Base-by-base conservation (phyloP, 1,140 invertebrate genomes). In the Philaenus spumarius region DNA sequence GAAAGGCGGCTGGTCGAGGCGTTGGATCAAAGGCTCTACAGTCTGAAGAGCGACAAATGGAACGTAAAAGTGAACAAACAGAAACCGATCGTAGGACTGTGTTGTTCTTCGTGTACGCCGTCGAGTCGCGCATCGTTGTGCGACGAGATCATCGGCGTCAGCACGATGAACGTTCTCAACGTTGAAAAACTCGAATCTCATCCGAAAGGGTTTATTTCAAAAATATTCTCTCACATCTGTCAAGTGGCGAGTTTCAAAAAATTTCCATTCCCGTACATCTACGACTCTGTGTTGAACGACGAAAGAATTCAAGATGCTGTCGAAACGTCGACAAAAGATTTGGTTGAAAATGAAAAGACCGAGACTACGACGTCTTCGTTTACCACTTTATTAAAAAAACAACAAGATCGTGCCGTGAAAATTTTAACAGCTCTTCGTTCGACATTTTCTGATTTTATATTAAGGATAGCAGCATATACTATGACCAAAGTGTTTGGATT, bases 401-500 rank as follows among this genome's bases (percentile, higher is more conserved):
- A 82, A 46, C 79, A 85, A 55, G 74, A 77, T n/a, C 76, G 82
- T n/a, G 87, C 88, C 0, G 74, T 77, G 39, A 78, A 73, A 45
- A 80, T 91, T 15, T 68, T 92, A 0, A 72, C 75, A 35, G 79
- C 83, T 48, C 90, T 94, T 82, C 80, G 83, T 52, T 86, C 84
- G 0, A 85, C 80, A 0, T 74, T 87, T 59, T 85, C 83, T 2
- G 83, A 84, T 68, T 78, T 80, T 62, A 72, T 86, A 6, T 70
- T 87, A 19, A 80, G 75, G 80, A 71, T 89, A 37, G 81, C 81
- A 1, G 82, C 82, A 0, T 94, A 91, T 87, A 70, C 92, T 2
- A 75, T 93, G 43, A 91, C 89, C 68, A 95, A 95, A 70, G 74
- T 93, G 2, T 75, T 97, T 4, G 85, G 90, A 0, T 79, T 82